Evolutionary conservation across 92 coral and sea anemone species (phyloP), one percentile per base, ranked within the genome.

Genomic region (Parazoanthus atlanticus): DNA sequence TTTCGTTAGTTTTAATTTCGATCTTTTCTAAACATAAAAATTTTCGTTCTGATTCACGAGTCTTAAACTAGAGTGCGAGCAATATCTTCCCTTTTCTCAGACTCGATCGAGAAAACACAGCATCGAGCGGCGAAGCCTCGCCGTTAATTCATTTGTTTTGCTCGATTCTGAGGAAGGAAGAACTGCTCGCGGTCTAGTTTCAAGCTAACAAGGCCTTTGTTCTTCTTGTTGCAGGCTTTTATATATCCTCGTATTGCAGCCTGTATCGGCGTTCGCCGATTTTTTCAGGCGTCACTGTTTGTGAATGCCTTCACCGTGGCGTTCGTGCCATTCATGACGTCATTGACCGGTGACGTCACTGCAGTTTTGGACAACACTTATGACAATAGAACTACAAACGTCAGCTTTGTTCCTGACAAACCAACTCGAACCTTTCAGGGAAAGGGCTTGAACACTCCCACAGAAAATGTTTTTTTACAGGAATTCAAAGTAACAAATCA

Each of bases 201-300:
- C 4, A 30, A 81, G 61, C 19, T 56, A 31, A 26, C 29, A 78
- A 78, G 30, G 16, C 0, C 21, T 38, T 58, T 12, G 17, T 31
- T 81, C 69, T 26, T 38, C 12, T 66, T 41, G 31, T 82, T 41
- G 34, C 86, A 82, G 86, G 76, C 47, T 38, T 65, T 82, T n/a
- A 41, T 82, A 38, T 82, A 82, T 69, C 86, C 86, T 28, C 77
- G 75, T 28, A 82, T 82, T 41, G 76, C 86, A 38, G 41, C 77
- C 54, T 9, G 86, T 32, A 46, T 82, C 15, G 86, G 86, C 65
- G 40, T 82, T 67, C 86, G 86, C 31, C 76, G 77, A 2, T 28
- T 67, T 31, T 36, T 82, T 11, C 86, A 82, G 64, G 30, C n/a
- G 7, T 34, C 33, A 38, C 56, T 82, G 25, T 40, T 66, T 67